Evolutionary conservation across 1,140 invertebrate species (phyloP), one percentile per base, ranked within the genome.

Genomic region (Cydia amplana): DNA sequence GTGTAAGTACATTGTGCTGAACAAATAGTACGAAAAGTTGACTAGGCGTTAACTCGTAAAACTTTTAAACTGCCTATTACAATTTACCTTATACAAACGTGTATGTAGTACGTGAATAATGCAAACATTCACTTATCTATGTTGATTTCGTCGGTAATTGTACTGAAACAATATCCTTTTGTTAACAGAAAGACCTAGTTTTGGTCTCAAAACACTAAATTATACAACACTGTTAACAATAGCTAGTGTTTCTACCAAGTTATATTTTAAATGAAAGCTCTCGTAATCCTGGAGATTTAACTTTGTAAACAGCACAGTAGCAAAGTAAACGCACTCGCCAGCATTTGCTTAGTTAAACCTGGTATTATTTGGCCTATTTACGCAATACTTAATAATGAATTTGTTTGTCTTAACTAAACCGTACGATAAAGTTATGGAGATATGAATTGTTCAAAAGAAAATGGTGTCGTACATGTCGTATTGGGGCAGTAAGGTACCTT

Each of bases 71-170:
- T 25, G 32, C 64, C 64, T 32, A 36, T 67, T 70, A 70, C 65
- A 32, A 70, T 60, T 60, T 40, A 70, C 14, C 65, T 32, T 18
- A 60, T 23, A 63, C 70, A 20, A 73, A 80, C 74, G 78, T 79
- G 49, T 78, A 75, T 75, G 28, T 75, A 74, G 72, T 74, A 83
- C 78, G 78, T 79, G 79, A 81, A 83, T 84, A 85, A 79, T 82
- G 85, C 86, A 85, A 86, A 89, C 85, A 84, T 87, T 87, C 83
- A 89, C 85, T 87, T 89, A 89, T 89, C 87, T 89, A 87, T 86
- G 85, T 83, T 87, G 84, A 89, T 87, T 86, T 85, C 86, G 81
- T 83, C 83, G 86, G 86, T 89, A 89, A 89, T 89, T 87, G 86
- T 82, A 83, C 79, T 78, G 80, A 84, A 89, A 89, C 86, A 89